Conservation (phyloP, 2,797 vertebrate genomes). For the Oreochromis grahami region DNA sequence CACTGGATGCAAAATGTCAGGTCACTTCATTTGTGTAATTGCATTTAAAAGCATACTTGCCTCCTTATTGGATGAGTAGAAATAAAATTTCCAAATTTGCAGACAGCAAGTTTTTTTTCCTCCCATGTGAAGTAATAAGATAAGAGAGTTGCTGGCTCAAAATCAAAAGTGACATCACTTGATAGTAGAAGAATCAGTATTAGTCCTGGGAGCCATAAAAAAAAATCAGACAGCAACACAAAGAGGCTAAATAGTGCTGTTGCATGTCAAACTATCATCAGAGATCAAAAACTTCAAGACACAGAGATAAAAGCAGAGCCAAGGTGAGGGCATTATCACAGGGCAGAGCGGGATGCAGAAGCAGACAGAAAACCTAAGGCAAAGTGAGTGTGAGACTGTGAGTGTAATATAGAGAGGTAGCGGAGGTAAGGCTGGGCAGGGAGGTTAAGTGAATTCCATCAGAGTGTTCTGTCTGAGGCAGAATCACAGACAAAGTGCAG, state of each 20-base stretch:
- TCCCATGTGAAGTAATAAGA: conserved; percentile 48
- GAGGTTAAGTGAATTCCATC: conserved; percentile 48
- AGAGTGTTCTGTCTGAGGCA: conserved; percentile 1
- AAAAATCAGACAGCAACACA: not conserved
- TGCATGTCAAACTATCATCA: not conserved
- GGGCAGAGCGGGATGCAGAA: not conserved
- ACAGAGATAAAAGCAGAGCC: not conserved
- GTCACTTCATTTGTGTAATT: conserved; percentile 63
- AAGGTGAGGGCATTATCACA: not conserved
- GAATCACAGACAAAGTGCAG: conserved; percentile 6
- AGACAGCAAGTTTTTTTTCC: conserved; percentile 16
- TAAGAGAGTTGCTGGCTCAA: conserved; percentile 58
- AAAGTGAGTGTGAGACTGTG: not conserved
- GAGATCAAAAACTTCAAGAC: conserved; percentile 22
- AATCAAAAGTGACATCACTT: conserved; percentile 60
- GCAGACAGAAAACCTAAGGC: not conserved
- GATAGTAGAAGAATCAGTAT: conserved; percentile 27
- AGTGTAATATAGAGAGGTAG: not conserved
- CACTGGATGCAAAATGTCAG: not conserved
- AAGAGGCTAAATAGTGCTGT: conserved; percentile 7
- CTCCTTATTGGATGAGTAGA: conserved; percentile 10
- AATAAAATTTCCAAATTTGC: conserved; percentile 46
- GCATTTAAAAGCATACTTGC: conserved; percentile 50
- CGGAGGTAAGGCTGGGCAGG: not conserved
- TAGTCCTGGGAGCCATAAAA: conserved; percentile 3